phyloP scores from a whole-genome alignment of 92 coral and sea anemone species.

The Epizoanthus rinbou region DNA sequence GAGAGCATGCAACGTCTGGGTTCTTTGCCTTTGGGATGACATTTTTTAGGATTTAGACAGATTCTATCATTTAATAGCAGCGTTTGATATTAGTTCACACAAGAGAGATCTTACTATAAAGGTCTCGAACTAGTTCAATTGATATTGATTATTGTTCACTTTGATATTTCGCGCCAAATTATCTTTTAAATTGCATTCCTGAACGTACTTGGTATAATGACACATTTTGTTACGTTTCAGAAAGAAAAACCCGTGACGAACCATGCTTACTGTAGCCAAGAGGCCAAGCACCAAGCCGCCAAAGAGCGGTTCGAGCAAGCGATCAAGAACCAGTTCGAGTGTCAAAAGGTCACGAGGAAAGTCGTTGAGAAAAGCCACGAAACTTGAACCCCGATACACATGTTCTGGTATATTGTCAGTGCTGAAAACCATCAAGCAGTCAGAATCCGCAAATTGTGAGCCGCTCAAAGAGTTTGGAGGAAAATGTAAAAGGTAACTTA shows the following conservation, averaged over 20 bases:
- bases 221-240: too few relatives aligned
- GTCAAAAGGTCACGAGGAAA: neutral
- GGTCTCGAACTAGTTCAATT: too few relatives aligned
- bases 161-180: too few relatives aligned
- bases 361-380: neutral
- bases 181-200: too few relatives aligned
- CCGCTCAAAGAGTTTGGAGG: slow-evolving; percentile 6
- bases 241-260: neutral
- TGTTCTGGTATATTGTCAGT: slow-evolving; percentile 1
- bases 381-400: neutral
- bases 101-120: too few relatives aligned
- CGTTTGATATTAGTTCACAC: too few relatives aligned
- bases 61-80: too few relatives aligned
- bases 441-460: neutral
- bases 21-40: too few relatives aligned
- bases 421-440: neutral
- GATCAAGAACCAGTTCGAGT: neutral
- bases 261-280: slow-evolving; percentile 1
- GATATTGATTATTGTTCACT: too few relatives aligned
- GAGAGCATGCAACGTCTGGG: too few relatives aligned
- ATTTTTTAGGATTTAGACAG: too few relatives aligned
- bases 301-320: neutral
- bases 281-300: neutral
- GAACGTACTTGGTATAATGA: too few relatives aligned
- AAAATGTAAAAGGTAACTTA: neutral